These are phyloP conservation scores for Clivina fossor DNA, from an alignment of 2,888 invertebrate genomes.

Conservation along the genomic window DNA sequence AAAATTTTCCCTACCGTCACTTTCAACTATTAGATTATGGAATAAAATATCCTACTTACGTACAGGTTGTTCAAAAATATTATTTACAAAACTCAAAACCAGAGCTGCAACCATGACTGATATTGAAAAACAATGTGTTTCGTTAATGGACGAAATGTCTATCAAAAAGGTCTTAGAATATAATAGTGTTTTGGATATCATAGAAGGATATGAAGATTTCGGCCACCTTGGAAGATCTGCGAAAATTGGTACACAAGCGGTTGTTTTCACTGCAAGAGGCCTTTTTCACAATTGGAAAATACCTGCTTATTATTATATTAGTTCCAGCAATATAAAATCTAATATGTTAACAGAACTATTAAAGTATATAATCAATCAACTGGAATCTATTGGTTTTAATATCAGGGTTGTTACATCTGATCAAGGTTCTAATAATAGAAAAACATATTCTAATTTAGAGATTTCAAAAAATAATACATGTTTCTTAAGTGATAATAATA, in stretches of 20 bases:
- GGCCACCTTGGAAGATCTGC: slow-evolving; percentile 28
- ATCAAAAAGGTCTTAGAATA: slow-evolving; percentile 37
- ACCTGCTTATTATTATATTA: slow-evolving; percentile 35
- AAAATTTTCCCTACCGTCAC: slow-evolving; percentile 41
- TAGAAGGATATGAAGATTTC: slow-evolving; percentile 37
- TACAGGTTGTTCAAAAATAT: slow-evolving; percentile 38
- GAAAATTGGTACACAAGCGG: slow-evolving; percentile 30
- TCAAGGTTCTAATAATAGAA: slow-evolving; percentile 38
- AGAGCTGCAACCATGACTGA: slow-evolving; percentile 41
- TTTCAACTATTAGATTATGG: slow-evolving; percentile 41
- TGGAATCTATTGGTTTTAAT: slow-evolving; percentile 30
- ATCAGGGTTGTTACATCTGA: slow-evolving; percentile 36
- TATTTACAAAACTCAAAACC: slow-evolving; percentile 38
- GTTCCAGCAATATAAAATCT: slow-evolving; percentile 26
- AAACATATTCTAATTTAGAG: slow-evolving; percentile 27
- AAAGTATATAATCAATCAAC: slow-evolving; percentile 15
- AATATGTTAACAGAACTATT: slow-evolving; percentile 25
- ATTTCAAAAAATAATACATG: too few relatives aligned
- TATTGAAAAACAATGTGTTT: slow-evolving; percentile 36
- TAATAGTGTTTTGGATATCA: slow-evolving; percentile 20
- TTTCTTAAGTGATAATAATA: too few relatives aligned
- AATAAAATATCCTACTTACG: slow-evolving; percentile 39
- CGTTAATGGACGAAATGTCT: slow-evolving; percentile 40
- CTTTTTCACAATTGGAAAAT: slow-evolving; percentile 38
- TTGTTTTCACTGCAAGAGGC: slow-evolving; percentile 36